A percentile compares a stretch with the other conserved stretches of the same genome.
Conservation (phyloP, 2,888 invertebrate genomes). For the Dysmachus trigonus region DNA sequence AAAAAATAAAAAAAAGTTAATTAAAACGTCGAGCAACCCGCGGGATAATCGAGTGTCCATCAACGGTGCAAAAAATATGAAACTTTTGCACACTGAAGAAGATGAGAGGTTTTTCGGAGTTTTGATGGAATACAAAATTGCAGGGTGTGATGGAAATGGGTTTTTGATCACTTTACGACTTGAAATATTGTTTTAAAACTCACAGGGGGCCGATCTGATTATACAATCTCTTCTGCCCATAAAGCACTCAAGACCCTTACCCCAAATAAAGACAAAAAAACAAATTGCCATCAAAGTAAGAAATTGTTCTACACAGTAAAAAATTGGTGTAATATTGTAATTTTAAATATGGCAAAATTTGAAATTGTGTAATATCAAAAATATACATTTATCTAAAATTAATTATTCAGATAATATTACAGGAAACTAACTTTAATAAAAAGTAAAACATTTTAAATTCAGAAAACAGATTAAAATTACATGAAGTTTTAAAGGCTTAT, state of each 20-base stretch:
- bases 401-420: too few relatives aligned
- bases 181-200: neutral
- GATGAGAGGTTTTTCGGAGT: neutral
- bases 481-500: too few relatives aligned
- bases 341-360: too few relatives aligned
- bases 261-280: neutral
- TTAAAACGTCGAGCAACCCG: neutral
- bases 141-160: neutral
- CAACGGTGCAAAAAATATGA: neutral
- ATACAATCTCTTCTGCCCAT: neutral
- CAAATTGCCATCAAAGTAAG: too few relatives aligned
- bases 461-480: too few relatives aligned
- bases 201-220: neutral
- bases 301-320: too few relatives aligned
- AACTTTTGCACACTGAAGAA: neutral
- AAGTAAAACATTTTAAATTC: too few relatives aligned
- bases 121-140: neutral
- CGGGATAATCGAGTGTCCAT: neutral
- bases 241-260: neutral
- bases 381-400: too few relatives aligned
- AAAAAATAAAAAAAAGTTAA: slow-evolving; percentile 14
- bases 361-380: too few relatives aligned
- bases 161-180: neutral
- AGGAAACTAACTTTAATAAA: too few relatives aligned
- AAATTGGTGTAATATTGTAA: too few relatives aligned